Base-by-base conservation (phyloP, 2,113 vertebrate genomes). In the Chlamydotis undulata region DNA sequence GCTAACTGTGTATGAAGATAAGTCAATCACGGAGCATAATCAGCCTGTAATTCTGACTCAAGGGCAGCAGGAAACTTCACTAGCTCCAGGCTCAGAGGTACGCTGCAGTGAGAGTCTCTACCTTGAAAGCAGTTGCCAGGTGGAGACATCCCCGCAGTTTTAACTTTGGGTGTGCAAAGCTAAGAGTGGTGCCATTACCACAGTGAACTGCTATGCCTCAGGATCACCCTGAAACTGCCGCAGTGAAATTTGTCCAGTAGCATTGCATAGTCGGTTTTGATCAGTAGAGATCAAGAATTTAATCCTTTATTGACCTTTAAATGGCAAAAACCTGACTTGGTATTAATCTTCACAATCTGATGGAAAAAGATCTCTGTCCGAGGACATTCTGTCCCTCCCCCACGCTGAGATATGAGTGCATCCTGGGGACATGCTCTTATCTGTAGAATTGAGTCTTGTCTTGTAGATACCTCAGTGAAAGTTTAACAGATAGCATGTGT, bases 301-400 rank as follows among this genome's bases (percentile, higher is more conserved):
- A 12, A 43, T 74, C 47, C 28, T 43, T 5, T 74, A 41, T 70
- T 67, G 59, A 69, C 47, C 64, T 74, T 83, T 78, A 75, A 47
- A 91, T 56, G 45, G 29, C 14, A 90, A 82, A 68, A 19, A 0
- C 3, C 7, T 65, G 6, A 15, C 56, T 84, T 70, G 59, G 19
- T 71, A 41, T 91, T 89, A 39, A 60, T 89, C 59, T 89, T 89
- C 33, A 76, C 49, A 79, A 28, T 87, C 26, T 56, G n/a, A 41
- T 61, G 5, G 49, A 21, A 87, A 64, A 89, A 89, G 12, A 35
- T 78, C 31, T 7, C 14, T 50, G 47, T 81, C 43, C 31, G 61
- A 80, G 19, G 31, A 55, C n/a, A 29, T 65, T 88, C 15, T 86
- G 0, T 81, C 19, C 19, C 22, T 57, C 35, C 25, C 4, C 7